phyloP scores from a whole-genome alignment of 2,113 vertebrate species.

The Butorides virescens region DNA sequence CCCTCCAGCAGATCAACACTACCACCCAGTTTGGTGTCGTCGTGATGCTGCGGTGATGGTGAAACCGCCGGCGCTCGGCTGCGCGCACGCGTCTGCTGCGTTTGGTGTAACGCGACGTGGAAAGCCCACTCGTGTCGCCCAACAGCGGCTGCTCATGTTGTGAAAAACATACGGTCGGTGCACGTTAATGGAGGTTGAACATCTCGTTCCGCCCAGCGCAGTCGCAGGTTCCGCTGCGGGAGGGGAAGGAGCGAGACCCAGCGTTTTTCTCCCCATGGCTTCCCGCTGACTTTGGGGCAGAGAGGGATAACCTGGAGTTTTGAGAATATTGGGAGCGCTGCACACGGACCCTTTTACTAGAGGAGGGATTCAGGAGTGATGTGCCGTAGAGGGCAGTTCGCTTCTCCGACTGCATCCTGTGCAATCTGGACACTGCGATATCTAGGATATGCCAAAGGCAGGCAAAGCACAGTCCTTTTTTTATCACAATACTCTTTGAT shows the following conservation, averaged over 20 bases:
- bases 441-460: not conserved
- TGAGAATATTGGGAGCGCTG: not conserved
- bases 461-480: constrained; percentile 29
- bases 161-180: fast-evolving
- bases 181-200: fast-evolving
- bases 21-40: no score
- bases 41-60: not conserved
- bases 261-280: not conserved
- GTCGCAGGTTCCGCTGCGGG: not conserved
- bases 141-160: not conserved
- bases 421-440: not conserved
- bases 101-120: fast-evolving
- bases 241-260: not conserved
- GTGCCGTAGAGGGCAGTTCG: not conserved
- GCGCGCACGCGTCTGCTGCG: fast-evolving
- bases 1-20: no score
- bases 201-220: not conserved
- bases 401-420: not conserved
- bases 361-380: not conserved
- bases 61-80: not conserved
- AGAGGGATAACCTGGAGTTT: not conserved
- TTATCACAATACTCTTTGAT: constrained; percentile 64
- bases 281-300: not conserved
- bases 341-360: not conserved
- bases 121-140: not conserved